Conservation (phyloP, 2,113 vertebrate species). For the Dipodomys spectabilis region DNA sequence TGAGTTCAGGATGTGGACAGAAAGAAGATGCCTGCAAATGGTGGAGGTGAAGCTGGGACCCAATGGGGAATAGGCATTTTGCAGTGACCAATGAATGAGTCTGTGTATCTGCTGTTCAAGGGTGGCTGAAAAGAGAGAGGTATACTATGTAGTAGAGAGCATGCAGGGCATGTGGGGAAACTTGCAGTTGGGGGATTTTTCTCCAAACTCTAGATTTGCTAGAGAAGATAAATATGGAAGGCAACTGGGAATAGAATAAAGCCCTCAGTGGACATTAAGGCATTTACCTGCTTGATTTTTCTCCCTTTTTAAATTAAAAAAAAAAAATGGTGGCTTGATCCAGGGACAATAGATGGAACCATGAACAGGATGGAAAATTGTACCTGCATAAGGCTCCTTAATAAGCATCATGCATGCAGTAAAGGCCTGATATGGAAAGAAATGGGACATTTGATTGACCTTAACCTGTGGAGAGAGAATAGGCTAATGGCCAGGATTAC, state of each 20-base stretch:
- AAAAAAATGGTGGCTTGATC: background rate
- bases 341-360: background rate
- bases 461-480: background rate
- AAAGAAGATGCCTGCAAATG: background rate
- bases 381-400: too few relatives aligned
- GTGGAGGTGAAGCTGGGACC: background rate
- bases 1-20: background rate
- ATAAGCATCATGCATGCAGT: too few relatives aligned
- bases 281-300: background rate
- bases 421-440: background rate
- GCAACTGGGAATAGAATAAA: background rate
- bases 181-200: background rate
- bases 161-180: background rate
- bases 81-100: background rate
- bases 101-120: background rate
- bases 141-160: accelerated
- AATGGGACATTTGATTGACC: background rate
- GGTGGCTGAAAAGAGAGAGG: background rate
- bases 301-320: too few relatives aligned
- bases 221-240: background rate
- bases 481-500: background rate
- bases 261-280: background rate
- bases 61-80: background rate
- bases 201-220: background rate
- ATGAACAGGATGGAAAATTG: background rate